A percentile compares a stretch with the other conserved stretches of the same genome.
These are phyloP conservation scores for Rhagologus leucostigma DNA, from an alignment of 2,113 vertebrate genomes.

Conservation along the genomic window DNA sequence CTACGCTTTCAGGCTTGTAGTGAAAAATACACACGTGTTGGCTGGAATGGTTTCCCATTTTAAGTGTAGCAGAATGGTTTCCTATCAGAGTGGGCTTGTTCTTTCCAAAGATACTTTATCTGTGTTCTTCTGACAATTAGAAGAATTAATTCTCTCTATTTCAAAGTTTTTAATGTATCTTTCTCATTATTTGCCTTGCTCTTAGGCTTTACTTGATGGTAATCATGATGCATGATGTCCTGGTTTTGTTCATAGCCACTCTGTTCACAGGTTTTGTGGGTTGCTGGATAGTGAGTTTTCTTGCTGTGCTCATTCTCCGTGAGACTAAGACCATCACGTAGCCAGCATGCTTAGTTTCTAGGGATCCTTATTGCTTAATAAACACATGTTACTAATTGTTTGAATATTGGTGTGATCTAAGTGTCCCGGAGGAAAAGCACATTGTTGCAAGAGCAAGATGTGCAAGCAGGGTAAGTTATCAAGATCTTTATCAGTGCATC, in stretches of 20 bases:
- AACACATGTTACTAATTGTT: background rate
- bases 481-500: background rate
- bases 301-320: rapidly evolving
- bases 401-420: background rate
- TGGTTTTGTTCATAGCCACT: background rate
- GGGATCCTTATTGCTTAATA: background rate
- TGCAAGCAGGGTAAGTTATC: background rate
- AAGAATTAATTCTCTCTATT: background rate
- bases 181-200: background rate
- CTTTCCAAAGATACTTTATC: background rate
- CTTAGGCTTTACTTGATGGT: background rate
- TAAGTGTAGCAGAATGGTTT: background rate
- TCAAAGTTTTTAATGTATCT: background rate
- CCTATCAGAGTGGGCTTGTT: background rate
- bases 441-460: background rate
- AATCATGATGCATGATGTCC: background rate
- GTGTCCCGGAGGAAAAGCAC: background rate
- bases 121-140: background rate
- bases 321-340: background rate
- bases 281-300: background rate
- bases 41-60: background rate
- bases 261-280: background rate
- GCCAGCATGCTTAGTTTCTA: background rate
- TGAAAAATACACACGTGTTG: background rate
- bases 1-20: background rate